Evolutionary conservation across 2,113 vertebrate species (phyloP), one percentile per base, ranked within the genome.

Genomic region (Spermophilus dauricus): DNA sequence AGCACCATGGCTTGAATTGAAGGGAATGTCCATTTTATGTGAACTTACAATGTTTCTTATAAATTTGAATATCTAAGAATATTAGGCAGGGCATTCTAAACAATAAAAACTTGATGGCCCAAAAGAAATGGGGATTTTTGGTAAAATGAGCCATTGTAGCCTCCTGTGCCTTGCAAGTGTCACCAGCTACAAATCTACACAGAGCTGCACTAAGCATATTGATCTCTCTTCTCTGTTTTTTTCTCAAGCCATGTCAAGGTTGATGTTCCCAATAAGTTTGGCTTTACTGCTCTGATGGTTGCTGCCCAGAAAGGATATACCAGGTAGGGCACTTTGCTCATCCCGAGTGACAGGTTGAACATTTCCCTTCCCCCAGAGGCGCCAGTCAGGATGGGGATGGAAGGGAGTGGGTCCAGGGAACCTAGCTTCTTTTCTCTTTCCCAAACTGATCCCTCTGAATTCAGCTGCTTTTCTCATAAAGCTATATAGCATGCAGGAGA

Each of bases 261-360:
- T 32, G 98, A 99, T 67, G 93, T 98, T 86, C 98, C 97, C 94
- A 98, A 99, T 91, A 99, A 98, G 97, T 89, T 98, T 69, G 98
- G 98, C 61, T 98, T 98, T 84, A 98, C 98, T 0, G 98, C 98
- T 17, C 98, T 99, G 84, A 98, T 99, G 99, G 97, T 99, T 4
- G 98, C 99, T 65, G 98, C 99, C 56, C 98, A 99, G 97, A 99
- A 98, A 97, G 99, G 98, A 63, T 99, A 97, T 78, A 84, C 69
- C 96, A 98, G 98, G 98, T 99, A 98, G 1, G 80, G 22, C 3
- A 20, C 42, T 39, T 20, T 8, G 16, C 48, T 32, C 3, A 0
- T 20, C 13, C 10, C 4, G 48, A 65, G 73, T 1, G 24, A 26
- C 5, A 0, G 17, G 65, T 1, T 28, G 18, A 5, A 30, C 4